phyloP scores from a whole-genome alignment of 2,797 vertebrate genomes.

The Hozukius guyotensis region DNA sequence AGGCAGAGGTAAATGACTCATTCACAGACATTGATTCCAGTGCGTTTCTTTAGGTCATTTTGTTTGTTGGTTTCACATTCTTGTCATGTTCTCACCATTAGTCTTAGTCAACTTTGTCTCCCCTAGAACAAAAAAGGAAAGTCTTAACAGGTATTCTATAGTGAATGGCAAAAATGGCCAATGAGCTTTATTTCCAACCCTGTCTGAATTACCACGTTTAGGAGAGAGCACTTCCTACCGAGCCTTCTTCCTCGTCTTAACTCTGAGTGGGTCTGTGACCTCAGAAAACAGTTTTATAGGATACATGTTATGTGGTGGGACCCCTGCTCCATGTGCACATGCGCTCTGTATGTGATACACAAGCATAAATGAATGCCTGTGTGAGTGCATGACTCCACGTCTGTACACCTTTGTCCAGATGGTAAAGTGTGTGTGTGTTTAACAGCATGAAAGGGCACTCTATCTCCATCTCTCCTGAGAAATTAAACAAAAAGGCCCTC shows the following conservation, averaged over 20 bases:
- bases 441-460: slow-evolving; percentile 55
- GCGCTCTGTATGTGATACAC: slow-evolving; percentile 10
- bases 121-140: not conserved
- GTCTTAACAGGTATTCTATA: not conserved
- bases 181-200: slow-evolving; percentile 10
- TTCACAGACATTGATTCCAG: slow-evolving; percentile 19
- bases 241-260: not conserved
- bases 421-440: slow-evolving; percentile 30
- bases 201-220: not conserved
- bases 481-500: slow-evolving; percentile 64
- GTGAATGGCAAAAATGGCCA: not conserved
- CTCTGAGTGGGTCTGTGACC: slow-evolving; percentile 10
- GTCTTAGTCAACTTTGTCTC: slow-evolving; percentile 4
- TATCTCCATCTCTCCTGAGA: slow-evolving; percentile 52
- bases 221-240: not conserved
- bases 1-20: slow-evolving; percentile 25
- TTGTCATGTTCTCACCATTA: not conserved
- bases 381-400: slow-evolving; percentile 9
- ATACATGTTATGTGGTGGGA: not conserved
- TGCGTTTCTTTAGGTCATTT: slow-evolving; percentile 26
- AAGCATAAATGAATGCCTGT: slow-evolving; percentile 20
- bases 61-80: slow-evolving; percentile 26
- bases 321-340: not conserved
- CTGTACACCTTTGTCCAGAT: slow-evolving; percentile 40
- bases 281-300: slow-evolving; percentile 12